These are phyloP conservation scores for Ardeotis arabs DNA, from an alignment of 2,113 vertebrate genomes.

Conservation along the genomic window DNA sequence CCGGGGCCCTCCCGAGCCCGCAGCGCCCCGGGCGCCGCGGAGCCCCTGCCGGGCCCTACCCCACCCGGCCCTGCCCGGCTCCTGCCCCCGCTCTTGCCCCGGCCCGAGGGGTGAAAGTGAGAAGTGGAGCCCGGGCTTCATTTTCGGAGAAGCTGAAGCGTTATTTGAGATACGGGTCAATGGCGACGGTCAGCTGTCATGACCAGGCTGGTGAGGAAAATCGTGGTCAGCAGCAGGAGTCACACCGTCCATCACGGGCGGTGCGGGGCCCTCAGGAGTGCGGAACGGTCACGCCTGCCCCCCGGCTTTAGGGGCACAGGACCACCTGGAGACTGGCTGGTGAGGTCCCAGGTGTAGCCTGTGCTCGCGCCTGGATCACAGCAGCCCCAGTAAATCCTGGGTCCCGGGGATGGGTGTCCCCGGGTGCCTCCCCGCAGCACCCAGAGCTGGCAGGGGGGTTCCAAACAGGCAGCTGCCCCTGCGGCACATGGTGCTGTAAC, in stretches of 20 bases:
- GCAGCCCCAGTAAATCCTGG: not conserved
- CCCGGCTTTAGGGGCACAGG: not conserved
- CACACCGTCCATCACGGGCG: fast-evolving
- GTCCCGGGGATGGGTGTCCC: not conserved
- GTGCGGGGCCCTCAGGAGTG: not conserved
- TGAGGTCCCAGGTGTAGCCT: not conserved
- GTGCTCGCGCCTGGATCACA: not conserved
- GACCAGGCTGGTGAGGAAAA: not conserved
- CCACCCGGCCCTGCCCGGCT: too few species aligned
- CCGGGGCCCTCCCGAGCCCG: fast-evolving
- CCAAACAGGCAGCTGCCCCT: not conserved
- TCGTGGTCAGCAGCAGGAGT: not conserved
- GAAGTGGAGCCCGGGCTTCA: not conserved
- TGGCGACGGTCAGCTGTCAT: not conserved
- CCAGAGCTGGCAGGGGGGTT: not conserved
- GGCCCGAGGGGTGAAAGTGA: not conserved
- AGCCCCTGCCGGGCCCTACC: too few species aligned
- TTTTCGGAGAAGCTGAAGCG: not conserved
- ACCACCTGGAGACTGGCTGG: too few species aligned
- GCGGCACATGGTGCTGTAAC: not conserved
- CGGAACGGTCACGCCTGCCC: not conserved
- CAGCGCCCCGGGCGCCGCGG: too few species aligned
- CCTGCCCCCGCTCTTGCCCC: not conserved
- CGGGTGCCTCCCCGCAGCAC: not conserved
- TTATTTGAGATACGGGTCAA: not conserved